These are phyloP conservation scores for Delichon dasypus DNA, from an alignment of 2,797 vertebrate genomes.

Conservation along the genomic window DNA sequence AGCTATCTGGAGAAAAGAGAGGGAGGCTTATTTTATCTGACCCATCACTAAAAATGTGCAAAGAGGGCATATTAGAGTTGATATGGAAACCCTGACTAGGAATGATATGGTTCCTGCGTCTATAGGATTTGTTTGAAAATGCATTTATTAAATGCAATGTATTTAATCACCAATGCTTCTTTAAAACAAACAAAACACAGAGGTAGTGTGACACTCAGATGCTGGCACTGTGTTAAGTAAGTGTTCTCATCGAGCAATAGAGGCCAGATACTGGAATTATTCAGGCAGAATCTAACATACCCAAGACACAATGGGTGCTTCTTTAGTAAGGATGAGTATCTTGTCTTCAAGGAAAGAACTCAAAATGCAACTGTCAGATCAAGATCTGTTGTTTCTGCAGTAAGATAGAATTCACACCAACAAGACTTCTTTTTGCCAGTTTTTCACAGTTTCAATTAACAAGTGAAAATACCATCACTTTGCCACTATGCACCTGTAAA, in stretches of 20 bases:
- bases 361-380: not conserved
- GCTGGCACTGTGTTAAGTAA: not conserved
- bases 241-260: not conserved
- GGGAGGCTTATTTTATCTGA: not conserved
- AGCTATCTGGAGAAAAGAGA: not conserved
- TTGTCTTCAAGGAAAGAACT: not conserved
- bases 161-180: not conserved
- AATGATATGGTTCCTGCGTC: not conserved
- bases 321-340: not conserved
- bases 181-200: not conserved
- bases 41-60: not conserved
- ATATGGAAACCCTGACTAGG: not conserved
- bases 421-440: not conserved
- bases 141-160: not conserved
- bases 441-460: not conserved
- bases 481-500: not conserved
- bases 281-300: not conserved
- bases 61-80: not conserved
- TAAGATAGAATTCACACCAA: not conserved
- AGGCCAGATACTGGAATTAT: not conserved
- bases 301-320: not conserved
- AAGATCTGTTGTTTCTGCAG: not conserved
- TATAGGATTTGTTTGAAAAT: not conserved
- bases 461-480: not conserved
- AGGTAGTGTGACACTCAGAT: not conserved